Evolutionary conservation across 2,888 invertebrate species (phyloP), one percentile per base, ranked within the genome.

Genomic region (Drosophila ustulata): DNA sequence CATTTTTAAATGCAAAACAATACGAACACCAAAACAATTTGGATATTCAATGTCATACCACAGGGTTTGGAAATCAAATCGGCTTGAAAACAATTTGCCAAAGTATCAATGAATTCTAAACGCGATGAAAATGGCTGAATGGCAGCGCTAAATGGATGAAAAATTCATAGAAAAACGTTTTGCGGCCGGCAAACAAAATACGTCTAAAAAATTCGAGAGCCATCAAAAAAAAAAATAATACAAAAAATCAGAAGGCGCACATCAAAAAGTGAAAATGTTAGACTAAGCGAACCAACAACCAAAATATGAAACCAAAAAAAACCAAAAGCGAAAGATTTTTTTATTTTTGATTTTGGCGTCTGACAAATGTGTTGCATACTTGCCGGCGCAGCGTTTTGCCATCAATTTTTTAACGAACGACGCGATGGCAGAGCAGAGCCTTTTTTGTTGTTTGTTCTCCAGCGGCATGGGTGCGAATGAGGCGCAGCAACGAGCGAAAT

Each of bases 41-140:
- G 4, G 37, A n/a, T n/a, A 52, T 73, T 76, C 85, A 79, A 79
- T 85, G 82, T 82, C 82, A 82, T 45, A 49, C 30, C 45, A 49
- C 9, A 13, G 23, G 55, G 51, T 64, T 75, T 58, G 32, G 8
- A 30, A 45, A 58, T 26, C 63, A 61, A 71, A 65, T 57, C 51
- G 45, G 62, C 30, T 67, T 53, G 47, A 81, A 70, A 61, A 82
- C 73, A 80, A 82, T 86, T 82, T 77, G 69, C 56, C 65, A 86
- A 83, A 78, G 78, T 80, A 86, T 83, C 88, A 86, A 78, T 86
- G 83, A 88, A 83, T 83, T 88, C 83, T 88, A 83, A 83, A 69
- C 84, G 71, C 75, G 61, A 68, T 65, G 87, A 80, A 86, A 86
- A 88, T 86, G 73, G 75, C 78, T 88, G 71, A 80, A 82, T 83